Evolutionary conservation across 2,113 vertebrate species (phyloP).

Genomic region (Oxygymnocypris stewartii): DNA sequence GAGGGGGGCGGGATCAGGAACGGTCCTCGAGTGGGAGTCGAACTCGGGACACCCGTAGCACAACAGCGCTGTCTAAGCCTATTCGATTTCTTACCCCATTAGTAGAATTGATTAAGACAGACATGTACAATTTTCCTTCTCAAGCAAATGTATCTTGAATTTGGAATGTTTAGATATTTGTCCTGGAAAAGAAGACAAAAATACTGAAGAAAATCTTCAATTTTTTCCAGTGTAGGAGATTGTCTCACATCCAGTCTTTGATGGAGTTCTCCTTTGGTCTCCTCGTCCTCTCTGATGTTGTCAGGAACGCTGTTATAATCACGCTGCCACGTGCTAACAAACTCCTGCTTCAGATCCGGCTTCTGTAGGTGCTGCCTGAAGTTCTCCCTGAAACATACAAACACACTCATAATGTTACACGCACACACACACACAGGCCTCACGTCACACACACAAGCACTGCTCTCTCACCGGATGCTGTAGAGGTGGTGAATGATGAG

Average conservation of each 20-base stretch:
- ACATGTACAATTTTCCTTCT: not conserved
- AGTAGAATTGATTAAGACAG: not conserved
- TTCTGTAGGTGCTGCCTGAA: constrained; percentile 80
- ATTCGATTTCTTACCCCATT: not conserved
- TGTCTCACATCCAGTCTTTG: constrained; percentile 85
- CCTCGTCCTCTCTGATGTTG: constrained; percentile 85
- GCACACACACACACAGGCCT: constrained; percentile 38
- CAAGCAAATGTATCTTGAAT: not conserved
- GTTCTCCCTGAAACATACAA: constrained; percentile 74
- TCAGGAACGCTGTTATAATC: constrained; percentile 84
- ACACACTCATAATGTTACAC: not conserved
- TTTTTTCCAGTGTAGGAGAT: not conserved
- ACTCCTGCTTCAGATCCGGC: constrained; percentile 87
- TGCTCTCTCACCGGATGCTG: constrained; percentile 74
- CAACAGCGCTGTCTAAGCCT: no score
- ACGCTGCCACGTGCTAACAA: constrained; percentile 86
- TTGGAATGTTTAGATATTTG: not conserved
- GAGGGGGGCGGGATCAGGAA: no score
- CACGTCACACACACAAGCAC: not conserved
- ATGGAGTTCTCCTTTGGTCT: constrained; percentile 88
- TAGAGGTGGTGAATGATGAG: constrained; percentile 74
- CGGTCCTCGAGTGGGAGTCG: no score
- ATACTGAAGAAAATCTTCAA: not conserved
- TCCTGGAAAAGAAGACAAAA: not conserved
- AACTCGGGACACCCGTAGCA: no score